Base-by-base conservation (phyloP, 1,140 invertebrate species). In the Pseudachorutes palmiensis region DNA sequence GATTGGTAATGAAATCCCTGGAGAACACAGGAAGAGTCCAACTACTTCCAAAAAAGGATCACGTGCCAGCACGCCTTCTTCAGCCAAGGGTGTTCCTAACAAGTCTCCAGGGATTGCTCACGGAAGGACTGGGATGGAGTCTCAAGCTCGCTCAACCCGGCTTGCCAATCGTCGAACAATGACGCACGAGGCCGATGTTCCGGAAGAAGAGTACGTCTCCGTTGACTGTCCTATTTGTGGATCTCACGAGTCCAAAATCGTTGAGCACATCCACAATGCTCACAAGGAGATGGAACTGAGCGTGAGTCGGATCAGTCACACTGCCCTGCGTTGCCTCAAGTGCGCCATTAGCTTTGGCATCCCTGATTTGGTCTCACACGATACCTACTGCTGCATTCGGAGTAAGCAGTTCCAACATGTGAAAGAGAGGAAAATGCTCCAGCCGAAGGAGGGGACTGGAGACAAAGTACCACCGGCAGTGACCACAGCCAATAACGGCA, bases 151-250 rank as follows among this genome's bases (percentile, higher is more conserved):
- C 12, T n/a, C 32, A 22, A 24, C 70, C 30, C 49, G 57, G 2
- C 30, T 48, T 9, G 64, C 62, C 9, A 57, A 41, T 58, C 61
- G 61, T 51, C 29, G 22, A 22, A 45, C 30, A 49, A 57, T 57
- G 30, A 55, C 36, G 22, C 1, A 12, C 19, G 36, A 66, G 62
- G 26, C 24, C 32, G 22, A 65, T 48, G 41, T n/a, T 31, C 2
- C 31, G 19, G 59, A 66, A 61, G 33, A 64, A n/a, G 55, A 63
- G 5, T 62, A 66, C 45, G 12, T 12, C 26, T 26, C 45, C 14
- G 67, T 70, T 5, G 48, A 64, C 28, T 74, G 72, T 60, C 69
- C 70, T 2, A 41, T 74, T 45, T 74, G 72, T 66, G 69, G 69
- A 16, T 33, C 24, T 9, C 5, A 5, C 48, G 1, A 55, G 49